phyloP scores from a whole-genome alignment of 2,888 invertebrate species.

The Agriopis marginaria region DNA sequence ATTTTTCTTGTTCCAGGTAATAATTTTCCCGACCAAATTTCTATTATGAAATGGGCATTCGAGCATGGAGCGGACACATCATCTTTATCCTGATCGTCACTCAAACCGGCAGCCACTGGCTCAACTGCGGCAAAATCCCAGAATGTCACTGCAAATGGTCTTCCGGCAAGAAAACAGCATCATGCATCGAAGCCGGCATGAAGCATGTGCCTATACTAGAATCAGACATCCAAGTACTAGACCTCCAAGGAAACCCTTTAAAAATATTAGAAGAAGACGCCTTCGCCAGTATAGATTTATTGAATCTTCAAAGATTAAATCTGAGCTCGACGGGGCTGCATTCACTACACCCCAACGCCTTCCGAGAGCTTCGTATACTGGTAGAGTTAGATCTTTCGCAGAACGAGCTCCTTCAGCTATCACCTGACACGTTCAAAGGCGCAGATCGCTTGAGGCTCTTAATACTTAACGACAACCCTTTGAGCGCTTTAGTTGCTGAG shows the following conservation, averaged over 20 bases:
- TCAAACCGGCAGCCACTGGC: constrained; percentile 89
- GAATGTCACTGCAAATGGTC: constrained; percentile 97
- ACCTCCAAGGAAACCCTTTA: constrained; percentile 93
- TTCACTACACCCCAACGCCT: constrained; percentile 92
- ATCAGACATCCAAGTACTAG: constrained; percentile 89
- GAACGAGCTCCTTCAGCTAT: constrained; percentile 90
- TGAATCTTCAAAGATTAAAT: constrained; percentile 94
- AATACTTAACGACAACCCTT: constrained; percentile 93
- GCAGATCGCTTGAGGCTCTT: constrained; percentile 93
- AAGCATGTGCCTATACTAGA: constrained; percentile 88
- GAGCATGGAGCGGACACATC: constrained; percentile 68
- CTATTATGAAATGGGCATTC: constrained; percentile 78
- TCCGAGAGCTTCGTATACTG: constrained; percentile 93
- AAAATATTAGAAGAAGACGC: constrained; percentile 90
- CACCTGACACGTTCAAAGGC: constrained; percentile 93
- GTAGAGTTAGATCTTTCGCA: constrained; percentile 95
- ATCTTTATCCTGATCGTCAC: constrained; percentile 64
- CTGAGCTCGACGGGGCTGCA: constrained; percentile 90
- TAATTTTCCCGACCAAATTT: constrained; percentile 42
- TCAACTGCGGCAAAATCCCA: constrained; percentile 90
- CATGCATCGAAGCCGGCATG: constrained; percentile 92
- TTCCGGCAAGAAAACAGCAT: constrained; percentile 95
- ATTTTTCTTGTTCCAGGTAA: constrained; percentile 69
- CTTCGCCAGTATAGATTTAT: constrained; percentile 91
- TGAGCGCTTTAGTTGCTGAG: constrained; percentile 89